phyloP scores from a whole-genome alignment of 2,888 invertebrate genomes.

The Perithous albicinctus region DNA sequence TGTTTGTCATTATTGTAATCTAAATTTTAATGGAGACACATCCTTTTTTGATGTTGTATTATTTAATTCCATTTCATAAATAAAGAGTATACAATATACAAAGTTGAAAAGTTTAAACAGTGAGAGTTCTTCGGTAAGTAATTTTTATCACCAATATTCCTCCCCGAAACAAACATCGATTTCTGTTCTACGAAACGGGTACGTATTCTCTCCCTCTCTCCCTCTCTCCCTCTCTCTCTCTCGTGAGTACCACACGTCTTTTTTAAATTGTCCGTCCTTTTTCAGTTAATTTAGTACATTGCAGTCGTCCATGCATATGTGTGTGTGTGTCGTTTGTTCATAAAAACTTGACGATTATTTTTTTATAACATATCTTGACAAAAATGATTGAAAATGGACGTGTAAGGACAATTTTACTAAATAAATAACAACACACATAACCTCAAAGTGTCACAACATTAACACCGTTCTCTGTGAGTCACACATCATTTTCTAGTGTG shows the following conservation, averaged over 20 bases:
- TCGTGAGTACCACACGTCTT: not conserved
- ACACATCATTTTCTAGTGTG: not conserved
- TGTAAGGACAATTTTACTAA: not conserved
- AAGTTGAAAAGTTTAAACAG: no score
- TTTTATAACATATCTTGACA: not conserved
- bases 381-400: not conserved
- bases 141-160: no score
- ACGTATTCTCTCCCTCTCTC: not conserved
- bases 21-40: no score
- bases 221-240: not conserved
- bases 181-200: no score
- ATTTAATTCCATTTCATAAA: no score
- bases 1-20: no score
- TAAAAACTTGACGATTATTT: not conserved
- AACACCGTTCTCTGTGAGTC: not conserved
- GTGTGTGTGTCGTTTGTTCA: not conserved
- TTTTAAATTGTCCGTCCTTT: not conserved
- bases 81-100: no score
- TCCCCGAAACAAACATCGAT: no score
- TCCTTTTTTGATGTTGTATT: no score
- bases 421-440: not conserved
- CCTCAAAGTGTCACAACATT: not conserved
- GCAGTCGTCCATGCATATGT: not conserved
- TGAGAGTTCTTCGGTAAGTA: no score
- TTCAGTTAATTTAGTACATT: not conserved